Evolutionary conservation across 2,888 invertebrate species (phyloP).

Genomic region (Dichetophora obliterata): DNA sequence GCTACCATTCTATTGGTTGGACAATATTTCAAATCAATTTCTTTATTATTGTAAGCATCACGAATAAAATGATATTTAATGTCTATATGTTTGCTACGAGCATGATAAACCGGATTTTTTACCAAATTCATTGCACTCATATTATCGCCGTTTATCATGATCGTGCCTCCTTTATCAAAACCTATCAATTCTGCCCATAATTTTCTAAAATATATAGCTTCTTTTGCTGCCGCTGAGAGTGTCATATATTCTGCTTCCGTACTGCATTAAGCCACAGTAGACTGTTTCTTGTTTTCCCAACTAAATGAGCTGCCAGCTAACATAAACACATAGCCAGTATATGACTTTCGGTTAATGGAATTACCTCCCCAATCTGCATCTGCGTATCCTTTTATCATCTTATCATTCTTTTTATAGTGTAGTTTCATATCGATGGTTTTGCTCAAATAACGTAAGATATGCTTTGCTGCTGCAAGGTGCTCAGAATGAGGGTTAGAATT

Average conservation of each 20-base stretch:
- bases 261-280: constrained; percentile 45
- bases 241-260: constrained; percentile 43
- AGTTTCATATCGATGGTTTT: constrained; percentile 41
- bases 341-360: constrained; percentile 41
- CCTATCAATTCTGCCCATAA: background rate
- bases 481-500: constrained; percentile 45
- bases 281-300: constrained; percentile 46
- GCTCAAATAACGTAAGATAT: constrained; percentile 44
- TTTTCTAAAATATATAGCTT: constrained; percentile 8
- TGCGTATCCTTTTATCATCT: constrained; percentile 40
- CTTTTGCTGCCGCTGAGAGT: constrained; percentile 16
- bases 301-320: constrained; percentile 40
- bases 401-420: constrained; percentile 34
- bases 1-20: constrained; percentile 39
- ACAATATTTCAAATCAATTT: constrained; percentile 37
- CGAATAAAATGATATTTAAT: constrained; percentile 40
- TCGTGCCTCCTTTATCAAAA: background rate
- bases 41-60: constrained; percentile 24
- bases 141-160: constrained; percentile 37
- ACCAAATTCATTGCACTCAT: constrained; percentile 38
- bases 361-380: constrained; percentile 48
- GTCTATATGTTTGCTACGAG: constrained; percentile 43
- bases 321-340: constrained; percentile 40
- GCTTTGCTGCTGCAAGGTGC: constrained; percentile 40
- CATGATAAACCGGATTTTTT: constrained; percentile 41